Evolutionary conservation across 2,113 vertebrate genomes (phyloP), one percentile per base, ranked within the genome.

Genomic region (Barbus barbus): DNA sequence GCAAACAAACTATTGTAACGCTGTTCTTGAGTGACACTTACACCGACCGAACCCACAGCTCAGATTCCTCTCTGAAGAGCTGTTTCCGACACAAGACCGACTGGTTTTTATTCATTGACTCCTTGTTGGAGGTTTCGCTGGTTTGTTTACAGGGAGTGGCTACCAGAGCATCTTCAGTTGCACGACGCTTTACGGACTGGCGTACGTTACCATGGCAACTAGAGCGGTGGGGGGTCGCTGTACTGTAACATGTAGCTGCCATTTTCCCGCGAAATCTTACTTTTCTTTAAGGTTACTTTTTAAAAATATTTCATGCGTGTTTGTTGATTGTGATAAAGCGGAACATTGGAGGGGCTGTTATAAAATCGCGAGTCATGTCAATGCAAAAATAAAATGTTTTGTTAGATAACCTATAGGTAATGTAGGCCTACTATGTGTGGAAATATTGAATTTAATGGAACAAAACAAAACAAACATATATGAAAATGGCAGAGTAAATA

Each of bases 131-230:
- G 60, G 60, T 18, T 63, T 80, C 14, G 41, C 60, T 44, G 20
- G 44, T 38, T 51, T 69, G 80, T 82, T 82, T 69, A 38, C 65
- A 72, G 80, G 80, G 80, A 69, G 80, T 71, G 80, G 80, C 65
- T 28, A 24, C 20, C 28, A 38, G 44, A 81, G 79, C 79, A 71
- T 81, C 79, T 71, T 18, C 46, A 56, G 46, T 71, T 81, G 79
- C 63, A 56, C 79, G 33, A 31, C 20, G 79, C 63, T 81, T 81
- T 67, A 65, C 31, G 31, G 44, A 80, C 78, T 33, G 24, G 80
- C 80, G 46, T 48, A 56, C 28, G 80, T 53, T 72, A 18, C 80
- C 80, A 56, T 82, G 80, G 80, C 46, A 82, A 82, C 78, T 72
- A 31, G 77, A 63, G 77, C 77, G 33, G 13, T 9, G 79, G 63